Conservation (phyloP, 1,140 invertebrate species). For the Belonocnema kinseyi region DNA sequence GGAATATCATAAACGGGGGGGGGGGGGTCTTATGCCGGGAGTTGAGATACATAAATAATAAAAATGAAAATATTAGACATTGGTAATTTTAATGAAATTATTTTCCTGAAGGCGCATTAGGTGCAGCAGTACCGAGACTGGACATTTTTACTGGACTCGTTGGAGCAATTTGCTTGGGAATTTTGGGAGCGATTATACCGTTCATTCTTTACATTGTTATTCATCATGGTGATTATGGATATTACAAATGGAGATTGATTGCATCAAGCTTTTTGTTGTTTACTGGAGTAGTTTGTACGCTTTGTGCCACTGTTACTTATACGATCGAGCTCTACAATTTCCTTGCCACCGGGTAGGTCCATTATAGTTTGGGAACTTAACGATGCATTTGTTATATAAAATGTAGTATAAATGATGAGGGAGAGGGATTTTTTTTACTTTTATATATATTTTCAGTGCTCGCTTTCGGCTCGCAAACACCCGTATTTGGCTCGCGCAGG, state of each 20-base stretch:
- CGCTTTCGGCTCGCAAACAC: too few species aligned
- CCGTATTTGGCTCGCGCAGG: too few species aligned
- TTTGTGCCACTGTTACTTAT: constrained; percentile 49
- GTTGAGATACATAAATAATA: too few species aligned
- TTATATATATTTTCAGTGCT: too few species aligned
- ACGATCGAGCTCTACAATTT: constrained; percentile 41
- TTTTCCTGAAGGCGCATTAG: constrained; percentile 51
- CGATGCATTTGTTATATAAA: constrained; percentile 7
- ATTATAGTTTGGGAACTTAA: background rate
- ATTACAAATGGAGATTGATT: constrained; percentile 58
- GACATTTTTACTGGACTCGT: constrained; percentile 56
- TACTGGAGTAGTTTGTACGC: constrained; percentile 48
- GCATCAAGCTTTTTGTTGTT: constrained; percentile 50
- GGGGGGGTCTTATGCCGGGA: too few species aligned
- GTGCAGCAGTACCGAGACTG: constrained; percentile 54
- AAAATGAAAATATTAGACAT: too few species aligned
- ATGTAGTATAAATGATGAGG: too few species aligned
- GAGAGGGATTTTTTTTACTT: too few species aligned
- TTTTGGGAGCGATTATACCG: constrained; percentile 58
- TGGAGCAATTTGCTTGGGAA: constrained; percentile 53
- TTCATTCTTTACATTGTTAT: constrained; percentile 56
- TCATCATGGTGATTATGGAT: constrained; percentile 56
- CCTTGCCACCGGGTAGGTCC: background rate
- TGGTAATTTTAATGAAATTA: background rate
- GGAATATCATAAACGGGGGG: too few species aligned